A percentile compares a stretch with the other conserved stretches of the same genome.
Conservation (phyloP, 2,888 invertebrate species). For the Lymantria monacha region DNA sequence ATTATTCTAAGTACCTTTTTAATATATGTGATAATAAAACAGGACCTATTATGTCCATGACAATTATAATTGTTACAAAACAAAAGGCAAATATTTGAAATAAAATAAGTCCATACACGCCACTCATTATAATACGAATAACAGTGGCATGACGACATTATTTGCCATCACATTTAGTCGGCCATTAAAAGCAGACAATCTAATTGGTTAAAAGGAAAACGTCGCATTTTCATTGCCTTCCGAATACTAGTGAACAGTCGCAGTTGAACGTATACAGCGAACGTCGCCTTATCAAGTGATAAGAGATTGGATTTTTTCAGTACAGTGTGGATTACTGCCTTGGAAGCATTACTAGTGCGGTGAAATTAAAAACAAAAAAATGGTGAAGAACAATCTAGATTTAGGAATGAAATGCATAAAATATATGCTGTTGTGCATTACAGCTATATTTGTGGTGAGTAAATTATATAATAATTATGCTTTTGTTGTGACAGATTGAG, state of each 20-base stretch:
- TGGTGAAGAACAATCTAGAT: constrained; percentile 71
- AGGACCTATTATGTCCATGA: neutral
- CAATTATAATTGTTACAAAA: neutral
- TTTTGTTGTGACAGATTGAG: constrained; percentile 22
- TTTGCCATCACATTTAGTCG: constrained; percentile 32
- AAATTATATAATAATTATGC: constrained; percentile 9
- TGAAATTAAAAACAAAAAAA: constrained; percentile 41
- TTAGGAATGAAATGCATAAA: constrained; percentile 89
- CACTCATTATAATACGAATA: constrained; percentile 3
- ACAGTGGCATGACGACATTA: constrained; percentile 25
- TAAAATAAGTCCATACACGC: neutral
- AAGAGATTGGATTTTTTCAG: constrained; percentile 23
- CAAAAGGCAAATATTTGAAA: neutral
- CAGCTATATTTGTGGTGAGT: constrained; percentile 91
- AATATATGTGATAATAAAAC: neutral
- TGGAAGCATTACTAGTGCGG: constrained; percentile 15
- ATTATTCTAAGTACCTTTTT: too few relatives aligned
- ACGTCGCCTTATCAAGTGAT: constrained; percentile 26
- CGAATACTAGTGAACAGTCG: constrained; percentile 16
- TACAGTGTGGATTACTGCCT: constrained; percentile 9
- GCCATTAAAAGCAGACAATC: constrained; percentile 29
- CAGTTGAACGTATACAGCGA: constrained; percentile 11
- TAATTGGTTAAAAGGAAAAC: constrained; percentile 55
- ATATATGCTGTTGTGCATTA: constrained; percentile 88
- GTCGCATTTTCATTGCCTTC: constrained; percentile 27